Evolutionary conservation across 2,113 vertebrate genomes (phyloP), one percentile per base, ranked within the genome.

Genomic region (Tauraco erythrolophus): DNA sequence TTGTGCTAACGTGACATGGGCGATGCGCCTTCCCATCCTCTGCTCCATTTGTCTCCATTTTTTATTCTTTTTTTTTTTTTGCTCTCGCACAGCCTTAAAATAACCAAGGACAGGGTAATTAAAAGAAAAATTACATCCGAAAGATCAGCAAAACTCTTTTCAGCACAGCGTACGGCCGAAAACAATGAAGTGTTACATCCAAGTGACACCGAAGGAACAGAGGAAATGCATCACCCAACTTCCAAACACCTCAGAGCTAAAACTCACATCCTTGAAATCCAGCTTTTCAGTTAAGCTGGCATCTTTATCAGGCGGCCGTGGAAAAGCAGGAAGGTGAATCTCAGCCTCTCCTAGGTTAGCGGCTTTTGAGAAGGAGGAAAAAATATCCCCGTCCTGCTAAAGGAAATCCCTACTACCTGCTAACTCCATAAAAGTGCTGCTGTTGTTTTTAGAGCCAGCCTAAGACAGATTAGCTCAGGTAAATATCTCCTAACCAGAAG

Each of bases 381-480:
- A 91, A 72, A 82, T 25, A 86, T 33, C 61, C 51, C n/a, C 0
- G 3, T 37, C 58, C 84, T 1, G 2, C 77, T 85, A 61, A 92
- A 78, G 87, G 81, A 97, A 95, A 91, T 78, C 65, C 90, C 2
- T 8, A 89, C 89, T 58, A 79, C 37, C 95, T 54, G 91, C 39
- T 83, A 95, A 84, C 66, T 69, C 57, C 1, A 4, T 77, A 46
- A 94, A 76, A 88, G 78, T 3, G 3, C 82, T 69, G 85, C 68
- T 88, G 88, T 90, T 95, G 94, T 95, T 97, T 95, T 88, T 61
- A 95, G 81, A 93, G 71, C 72, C 23, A 13, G 78, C 60, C 94
- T 68, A 85, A 92, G n/a, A 69, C 41, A 97, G 88, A 98, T 93
- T 91, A 92, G 81, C 92, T 84, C 88, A 94, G 88, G 95, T 70